phyloP scores from a whole-genome alignment of 1,140 invertebrate genomes.

The Papilio machaon region DNA sequence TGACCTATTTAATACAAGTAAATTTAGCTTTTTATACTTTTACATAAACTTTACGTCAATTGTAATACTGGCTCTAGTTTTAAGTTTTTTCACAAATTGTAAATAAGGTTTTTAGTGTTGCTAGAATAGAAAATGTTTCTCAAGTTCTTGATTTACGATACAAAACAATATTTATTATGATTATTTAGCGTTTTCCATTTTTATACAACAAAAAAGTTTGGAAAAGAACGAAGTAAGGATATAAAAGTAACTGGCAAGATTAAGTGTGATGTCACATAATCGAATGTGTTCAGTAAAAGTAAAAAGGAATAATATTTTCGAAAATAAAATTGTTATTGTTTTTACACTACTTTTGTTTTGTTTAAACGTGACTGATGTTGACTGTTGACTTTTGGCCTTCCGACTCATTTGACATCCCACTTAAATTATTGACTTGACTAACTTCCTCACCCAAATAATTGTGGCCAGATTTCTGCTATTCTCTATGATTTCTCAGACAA shows the following conservation, averaged over 20 bases:
- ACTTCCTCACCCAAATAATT: conserved; percentile 26
- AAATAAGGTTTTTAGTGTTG: conserved; percentile 30
- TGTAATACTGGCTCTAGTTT: conserved; percentile 19
- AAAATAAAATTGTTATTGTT: conserved; percentile 63
- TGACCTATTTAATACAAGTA: conserved; percentile 38
- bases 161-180: conserved; percentile 39
- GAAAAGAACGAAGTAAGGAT: conserved; percentile 50
- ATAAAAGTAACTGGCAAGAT: conserved; percentile 61
- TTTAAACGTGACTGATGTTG: conserved; percentile 57
- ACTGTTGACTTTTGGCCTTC: conserved; percentile 59
- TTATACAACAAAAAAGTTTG: conserved; percentile 35
- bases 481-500: neutral
- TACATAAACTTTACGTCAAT: conserved; percentile 42
- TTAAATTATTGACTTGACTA: conserved; percentile 58
- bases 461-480: neutral
- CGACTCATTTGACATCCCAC: conserved; percentile 68
- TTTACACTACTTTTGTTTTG: conserved; percentile 63
- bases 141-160: conserved; percentile 33
- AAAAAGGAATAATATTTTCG: conserved; percentile 59
- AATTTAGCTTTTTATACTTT: conserved; percentile 38
- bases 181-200: conserved; percentile 41
- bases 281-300: conserved; percentile 46
- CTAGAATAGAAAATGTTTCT: conserved; percentile 34
- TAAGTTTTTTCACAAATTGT: conserved; percentile 34
- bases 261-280: conserved; percentile 77